Conservation (phyloP, 30 jellyfish, hydroid and myxozoan species). For the Morbakka virulenta region DNA sequence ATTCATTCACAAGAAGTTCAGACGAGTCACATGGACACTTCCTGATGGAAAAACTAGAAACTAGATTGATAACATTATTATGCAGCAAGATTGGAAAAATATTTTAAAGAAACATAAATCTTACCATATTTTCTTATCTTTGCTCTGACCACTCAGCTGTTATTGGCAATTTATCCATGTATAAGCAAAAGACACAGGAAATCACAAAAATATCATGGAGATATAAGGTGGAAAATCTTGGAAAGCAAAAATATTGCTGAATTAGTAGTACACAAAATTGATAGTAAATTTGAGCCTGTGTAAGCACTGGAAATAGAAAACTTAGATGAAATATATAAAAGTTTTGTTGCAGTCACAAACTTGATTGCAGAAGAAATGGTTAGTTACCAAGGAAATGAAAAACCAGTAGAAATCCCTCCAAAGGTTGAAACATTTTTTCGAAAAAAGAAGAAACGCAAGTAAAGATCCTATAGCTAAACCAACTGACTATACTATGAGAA, state of each 20-base stretch:
- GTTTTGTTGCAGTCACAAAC: not conserved
- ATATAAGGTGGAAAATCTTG: constrained; percentile 14
- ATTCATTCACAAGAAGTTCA: constrained; percentile 12
- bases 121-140: constrained; percentile 27
- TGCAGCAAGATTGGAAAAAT: not conserved
- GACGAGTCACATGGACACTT: constrained; percentile 28
- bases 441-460: constrained; percentile 19
- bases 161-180: too few relatives aligned
- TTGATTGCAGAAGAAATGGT: not conserved
- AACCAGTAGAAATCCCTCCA: constrained; percentile 1
- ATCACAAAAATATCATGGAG: not conserved
- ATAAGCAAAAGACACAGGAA: not conserved
- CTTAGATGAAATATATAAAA: not conserved
- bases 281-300: not conserved
- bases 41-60: constrained; percentile 29
- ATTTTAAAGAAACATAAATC: constrained; percentile 5
- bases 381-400: constrained; percentile 6
- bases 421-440: constrained; percentile 1
- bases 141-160: constrained; percentile 23
- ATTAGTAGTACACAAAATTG: constrained; percentile 4
- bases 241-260: not conserved
- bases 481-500: not conserved
- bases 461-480: constrained; percentile 5
- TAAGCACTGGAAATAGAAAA: not conserved
- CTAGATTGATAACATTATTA: constrained; percentile 5